A percentile compares a stretch with the other conserved stretches of the same genome.
Evolutionary conservation across 2,797 vertebrate genomes (phyloP).

Genomic region (Liasis olivaceus): DNA sequence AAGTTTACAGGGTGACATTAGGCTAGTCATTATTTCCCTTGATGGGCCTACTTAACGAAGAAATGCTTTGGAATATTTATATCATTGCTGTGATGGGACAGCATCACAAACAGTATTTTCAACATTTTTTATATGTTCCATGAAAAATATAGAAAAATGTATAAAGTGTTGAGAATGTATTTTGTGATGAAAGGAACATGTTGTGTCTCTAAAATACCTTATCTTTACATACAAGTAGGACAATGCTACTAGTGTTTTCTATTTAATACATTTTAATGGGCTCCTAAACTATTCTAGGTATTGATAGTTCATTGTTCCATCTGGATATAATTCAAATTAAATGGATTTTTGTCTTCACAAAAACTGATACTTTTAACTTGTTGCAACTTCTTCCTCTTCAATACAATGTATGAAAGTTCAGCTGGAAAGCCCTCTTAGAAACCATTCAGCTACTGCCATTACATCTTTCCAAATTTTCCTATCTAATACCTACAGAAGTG

Average conservation of each 20-base stretch:
- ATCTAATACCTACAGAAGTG: constrained; percentile 18
- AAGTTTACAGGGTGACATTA: background rate
- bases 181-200: background rate
- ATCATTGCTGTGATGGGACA: background rate
- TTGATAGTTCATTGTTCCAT: background rate
- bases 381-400: background rate
- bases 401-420: background rate
- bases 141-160: background rate
- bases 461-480: constrained; percentile 3
- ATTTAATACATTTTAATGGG: background rate
- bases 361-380: background rate
- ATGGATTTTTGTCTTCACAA: background rate
- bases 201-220: background rate
- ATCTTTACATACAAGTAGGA: background rate
- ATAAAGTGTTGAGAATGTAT: background rate
- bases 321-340: constrained; percentile 1
- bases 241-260: constrained; percentile 22
- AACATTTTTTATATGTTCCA: background rate
- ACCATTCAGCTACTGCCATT: background rate
- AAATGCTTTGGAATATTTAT: background rate
- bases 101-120: background rate
- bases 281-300: background rate
- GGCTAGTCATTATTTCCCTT: background rate
- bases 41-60: background rate
- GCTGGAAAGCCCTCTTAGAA: background rate